Base-by-base conservation (phyloP, 2,113 vertebrate species). In the Cynoglossus semilaevis region DNA sequence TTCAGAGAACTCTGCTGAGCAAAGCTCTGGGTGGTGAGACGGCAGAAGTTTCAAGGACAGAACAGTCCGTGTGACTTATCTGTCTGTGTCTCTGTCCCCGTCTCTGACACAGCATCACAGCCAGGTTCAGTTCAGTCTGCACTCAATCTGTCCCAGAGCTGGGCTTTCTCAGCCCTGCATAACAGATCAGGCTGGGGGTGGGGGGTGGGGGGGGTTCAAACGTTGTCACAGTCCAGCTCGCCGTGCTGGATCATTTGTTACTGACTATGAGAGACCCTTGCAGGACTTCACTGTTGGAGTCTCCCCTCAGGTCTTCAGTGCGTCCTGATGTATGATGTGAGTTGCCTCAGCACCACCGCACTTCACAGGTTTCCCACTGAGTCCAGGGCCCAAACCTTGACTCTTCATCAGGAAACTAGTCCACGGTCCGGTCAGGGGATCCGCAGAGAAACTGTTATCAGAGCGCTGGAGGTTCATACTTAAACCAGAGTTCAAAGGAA, bases 1-100 rank as follows among this genome's bases (percentile, higher is more conserved):
- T 1, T 0, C 7, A 51, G 37, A 40, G 42, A 48, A 63, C 54
- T 44, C 13, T 18, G 51, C 65, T 67, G 61, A 76, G 61, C 9
- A 58, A 29, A 52, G 73, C 42, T 37, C 4, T 18, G 35, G 14
- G 59, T 37, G 1, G 0, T 58, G 19, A 52, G 50, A 12, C 63
- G 29, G 29, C 37, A 36, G 13, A 35, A 13, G 38, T 18, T 50
- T 60, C 57, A 44, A 48, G 58, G 29, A 29, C 1, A 15, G 49
- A 45, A 44, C 54, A 55, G 41, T 11, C 15, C 60, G 72, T 13
- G 17, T 64, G 76, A 75, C 34, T 74, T 67, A 68, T 65, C 40
- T 38, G n/a, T 45, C 43, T n/a, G 54, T 38, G 22, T 45, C 43
- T n/a, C 50, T 38, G 22, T 34, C 5, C 46, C 15, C 0, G 7